Evolutionary conservation across 2,113 vertebrate genomes (phyloP).

Genomic region (Xiphophorus maculatus): DNA sequence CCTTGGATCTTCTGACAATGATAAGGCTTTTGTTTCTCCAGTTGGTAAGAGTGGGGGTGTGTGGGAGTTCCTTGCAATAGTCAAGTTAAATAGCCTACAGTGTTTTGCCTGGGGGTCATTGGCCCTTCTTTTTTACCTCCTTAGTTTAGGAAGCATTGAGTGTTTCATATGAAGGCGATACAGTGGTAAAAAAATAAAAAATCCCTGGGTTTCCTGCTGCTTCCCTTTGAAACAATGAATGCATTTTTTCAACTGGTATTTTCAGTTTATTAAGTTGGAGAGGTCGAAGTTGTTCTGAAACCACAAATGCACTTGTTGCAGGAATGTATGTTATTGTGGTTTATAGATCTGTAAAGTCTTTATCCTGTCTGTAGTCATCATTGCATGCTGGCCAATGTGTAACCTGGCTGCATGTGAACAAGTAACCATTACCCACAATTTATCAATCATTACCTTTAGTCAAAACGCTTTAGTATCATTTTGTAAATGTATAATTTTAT

Average conservation of each 20-base stretch:
- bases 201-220: constrained; percentile 34
- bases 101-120: constrained; percentile 58
- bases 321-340: neutral
- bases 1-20: constrained; percentile 60
- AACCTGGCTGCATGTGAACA: constrained; percentile 41
- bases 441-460: constrained; percentile 77
- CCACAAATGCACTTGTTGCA: constrained; percentile 7
- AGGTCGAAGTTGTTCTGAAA: constrained; percentile 36
- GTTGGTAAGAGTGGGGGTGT: constrained; percentile 31
- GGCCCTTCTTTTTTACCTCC: constrained; percentile 35
- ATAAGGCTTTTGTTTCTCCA: constrained; percentile 70
- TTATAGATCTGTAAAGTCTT: constrained; percentile 5
- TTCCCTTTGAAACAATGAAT: constrained; percentile 59
- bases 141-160: constrained; percentile 52
- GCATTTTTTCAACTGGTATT: constrained; percentile 60
- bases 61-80: constrained; percentile 63
- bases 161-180: constrained; percentile 53
- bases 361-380: constrained; percentile 1
- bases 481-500: constrained; percentile 72
- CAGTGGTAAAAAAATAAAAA: constrained; percentile 37
- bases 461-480: constrained; percentile 39
- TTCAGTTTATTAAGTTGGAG: constrained; percentile 35
- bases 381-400: constrained; percentile 51
- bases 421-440: constrained; percentile 33
- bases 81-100: constrained; percentile 63